Evolutionary conservation across 2,888 invertebrate species (phyloP), one percentile per base, ranked within the genome.

Genomic region (Lycophotia porphyrea): DNA sequence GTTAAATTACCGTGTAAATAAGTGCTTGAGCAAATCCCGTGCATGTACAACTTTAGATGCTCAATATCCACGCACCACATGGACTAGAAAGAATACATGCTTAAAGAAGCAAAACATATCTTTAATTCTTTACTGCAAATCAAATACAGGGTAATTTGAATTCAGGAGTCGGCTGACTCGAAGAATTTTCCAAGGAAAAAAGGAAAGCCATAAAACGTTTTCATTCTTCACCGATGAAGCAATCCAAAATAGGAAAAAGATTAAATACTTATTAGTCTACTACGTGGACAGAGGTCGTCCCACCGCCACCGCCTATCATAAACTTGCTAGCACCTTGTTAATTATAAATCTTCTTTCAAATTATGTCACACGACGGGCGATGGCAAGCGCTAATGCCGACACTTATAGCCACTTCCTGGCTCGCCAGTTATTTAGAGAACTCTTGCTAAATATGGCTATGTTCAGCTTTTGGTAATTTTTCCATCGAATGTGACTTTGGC

Each of bases 401-500:
- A 78, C 69, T 74, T 84, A 84, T 85, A 76, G 78, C 71, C 24
- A 69, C 76, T 87, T 87, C 87, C 87, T 87, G 84, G 34, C 70
- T 64, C 24, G 42, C 34, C 21, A 55, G 75, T 66, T 87, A 84
- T 87, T 81, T 84, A 71, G 42, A 76, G 76, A 87, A 76, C 74
- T 72, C 71, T 74, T 60, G 76, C 86, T 84, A 78, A 85, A 78
- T 84, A 80, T 86, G 83, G 81, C 71, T 61, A 60, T 82, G 75
- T 11, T 31, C 15, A 71, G 55, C 34, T 72, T 78, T 72, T 82
- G 67, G 71, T 60, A 0, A 67, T 73, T 77, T 52, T 55, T 67
- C 8, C 27, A 3, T 5, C 8, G 27, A 36, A 58, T 71, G 71
- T 39, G 55, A 34, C 39, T 21, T 21, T 21, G 8, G 1, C 21